Evolutionary conservation across 1,140 invertebrate genomes (phyloP).

Genomic region (Leucophenga varia): DNA sequence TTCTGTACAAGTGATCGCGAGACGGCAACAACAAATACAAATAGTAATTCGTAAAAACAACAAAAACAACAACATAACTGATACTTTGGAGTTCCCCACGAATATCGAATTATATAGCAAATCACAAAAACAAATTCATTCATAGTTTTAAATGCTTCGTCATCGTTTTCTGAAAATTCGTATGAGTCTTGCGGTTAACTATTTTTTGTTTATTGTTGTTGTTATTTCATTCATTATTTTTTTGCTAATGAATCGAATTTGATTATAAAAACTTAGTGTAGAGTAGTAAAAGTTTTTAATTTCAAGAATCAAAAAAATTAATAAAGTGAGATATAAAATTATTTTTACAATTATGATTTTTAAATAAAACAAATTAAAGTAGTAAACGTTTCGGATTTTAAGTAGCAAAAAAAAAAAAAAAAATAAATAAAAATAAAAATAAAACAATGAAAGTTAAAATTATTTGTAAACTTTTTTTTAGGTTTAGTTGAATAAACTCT

Average conservation of each 20-base stretch:
- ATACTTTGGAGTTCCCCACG: constrained; percentile 48
- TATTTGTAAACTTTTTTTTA: too few relatives aligned
- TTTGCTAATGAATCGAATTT: not conserved
- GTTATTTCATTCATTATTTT: too few relatives aligned
- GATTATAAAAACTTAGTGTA: too few relatives aligned
- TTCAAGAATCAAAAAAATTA: too few relatives aligned
- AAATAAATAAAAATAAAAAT: too few relatives aligned
- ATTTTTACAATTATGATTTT: constrained; percentile 1
- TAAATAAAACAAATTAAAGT: too few relatives aligned
- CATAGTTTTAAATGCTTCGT: constrained; percentile 26
- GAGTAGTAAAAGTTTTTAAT: too few relatives aligned
- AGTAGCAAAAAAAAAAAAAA: too few relatives aligned
- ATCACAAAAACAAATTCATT: constrained; percentile 35
- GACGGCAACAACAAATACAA: constrained; percentile 18
- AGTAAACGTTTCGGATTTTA: too few relatives aligned
- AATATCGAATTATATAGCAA: constrained; percentile 6
- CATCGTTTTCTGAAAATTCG: constrained; percentile 40
- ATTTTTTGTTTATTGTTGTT: not conserved
- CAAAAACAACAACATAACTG: constrained; percentile 2
- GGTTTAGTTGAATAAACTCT: too few relatives aligned
- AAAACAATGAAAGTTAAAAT: too few relatives aligned
- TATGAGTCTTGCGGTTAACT: constrained; percentile 39
- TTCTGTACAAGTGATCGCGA: constrained; percentile 8
- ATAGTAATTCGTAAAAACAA: not conserved
- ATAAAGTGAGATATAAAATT: too few relatives aligned